Evolutionary conservation across 2,888 invertebrate genomes (phyloP).

Genomic region (Drosophila trichaetosa): DNA sequence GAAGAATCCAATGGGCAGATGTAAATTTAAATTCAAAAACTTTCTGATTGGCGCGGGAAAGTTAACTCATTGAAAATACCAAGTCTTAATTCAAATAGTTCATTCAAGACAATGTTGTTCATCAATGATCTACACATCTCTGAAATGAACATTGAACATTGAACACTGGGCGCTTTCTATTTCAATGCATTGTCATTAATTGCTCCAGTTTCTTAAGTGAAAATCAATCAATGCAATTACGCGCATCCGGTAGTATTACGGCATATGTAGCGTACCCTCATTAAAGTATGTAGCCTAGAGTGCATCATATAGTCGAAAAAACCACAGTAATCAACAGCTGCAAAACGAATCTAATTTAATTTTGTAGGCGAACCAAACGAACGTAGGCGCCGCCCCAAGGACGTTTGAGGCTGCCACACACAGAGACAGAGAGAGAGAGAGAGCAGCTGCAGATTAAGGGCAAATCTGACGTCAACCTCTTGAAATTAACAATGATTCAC

Average conservation of each 20-base stretch:
- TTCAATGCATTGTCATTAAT: slow-evolving; percentile 67
- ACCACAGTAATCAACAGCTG: slow-evolving; percentile 40
- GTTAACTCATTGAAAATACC: background rate
- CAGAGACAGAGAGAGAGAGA: background rate
- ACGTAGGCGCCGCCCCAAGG: slow-evolving; percentile 65
- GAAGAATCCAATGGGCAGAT: background rate
- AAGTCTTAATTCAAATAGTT: background rate
- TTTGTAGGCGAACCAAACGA: slow-evolving; percentile 38
- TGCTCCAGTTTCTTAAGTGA: slow-evolving; percentile 73
- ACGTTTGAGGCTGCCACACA: slow-evolving; percentile 43
- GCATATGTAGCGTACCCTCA: slow-evolving; percentile 49
- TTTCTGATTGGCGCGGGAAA: background rate
- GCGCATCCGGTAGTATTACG: slow-evolving; percentile 66
- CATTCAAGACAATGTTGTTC: background rate
- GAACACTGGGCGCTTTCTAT: slow-evolving; percentile 66
- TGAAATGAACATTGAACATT: slow-evolving; percentile 14
- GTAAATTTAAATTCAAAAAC: background rate
- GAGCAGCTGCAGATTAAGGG: slow-evolving; percentile 31
- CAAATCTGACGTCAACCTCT: slow-evolving; percentile 27
- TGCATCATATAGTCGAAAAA: slow-evolving; percentile 33
- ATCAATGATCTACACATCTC: background rate
- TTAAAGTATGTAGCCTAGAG: slow-evolving; percentile 40
- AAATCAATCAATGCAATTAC: slow-evolving; percentile 68
- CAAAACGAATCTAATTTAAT: slow-evolving; percentile 32
- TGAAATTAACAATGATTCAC: slow-evolving; percentile 82